Evolutionary conservation across 1,140 invertebrate genomes (phyloP), one percentile per base, ranked within the genome.

Genomic region (Brachionus asplanchnoidis): DNA sequence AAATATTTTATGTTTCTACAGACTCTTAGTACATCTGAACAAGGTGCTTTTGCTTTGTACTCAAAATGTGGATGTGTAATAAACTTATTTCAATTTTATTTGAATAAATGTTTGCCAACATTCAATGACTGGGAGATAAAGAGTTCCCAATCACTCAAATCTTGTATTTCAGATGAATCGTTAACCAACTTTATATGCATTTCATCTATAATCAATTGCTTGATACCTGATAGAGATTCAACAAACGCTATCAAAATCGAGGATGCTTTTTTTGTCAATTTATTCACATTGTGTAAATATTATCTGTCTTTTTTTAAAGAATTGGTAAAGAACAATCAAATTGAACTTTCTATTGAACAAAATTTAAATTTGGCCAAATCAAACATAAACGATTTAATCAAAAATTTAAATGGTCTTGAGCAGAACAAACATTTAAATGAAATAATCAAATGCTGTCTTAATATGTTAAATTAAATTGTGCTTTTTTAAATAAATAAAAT

Each of bases 271-370:
- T 77, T 77, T 28, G 2, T 4, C 11, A 50, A 50, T 26, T 50
- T 77, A 23, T 77, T 77, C 26, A 77, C 73, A 36, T 46, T 77
- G 23, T 77, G 73, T 36, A 77, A 77, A 77, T 77, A 77, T 77
- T 77, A 50, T 50, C 14, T 77, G 12, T 9, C 7, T 26, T 77
- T 26, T 50, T 77, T 77, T 77, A 26, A 77, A 26, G 73, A 77
- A 36, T 50, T 50, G 11, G n/a, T 2, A 50, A 77, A 77, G 23
- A 14, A 3, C 20, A 23, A 77, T 14, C 11, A 73, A 42, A 20
- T 73, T 17, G 36, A 73, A 9, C 12, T 7, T 20, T 8, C 17
- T 40, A 17, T 73, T 17, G 68, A 73, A 42, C 68, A 73, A 50
- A 77, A 77, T 50, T 77, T 77, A 26, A 77, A 28, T 28, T 12